phyloP scores from a whole-genome alignment of 1,140 invertebrate genomes.

The Ceratina japonica region DNA sequence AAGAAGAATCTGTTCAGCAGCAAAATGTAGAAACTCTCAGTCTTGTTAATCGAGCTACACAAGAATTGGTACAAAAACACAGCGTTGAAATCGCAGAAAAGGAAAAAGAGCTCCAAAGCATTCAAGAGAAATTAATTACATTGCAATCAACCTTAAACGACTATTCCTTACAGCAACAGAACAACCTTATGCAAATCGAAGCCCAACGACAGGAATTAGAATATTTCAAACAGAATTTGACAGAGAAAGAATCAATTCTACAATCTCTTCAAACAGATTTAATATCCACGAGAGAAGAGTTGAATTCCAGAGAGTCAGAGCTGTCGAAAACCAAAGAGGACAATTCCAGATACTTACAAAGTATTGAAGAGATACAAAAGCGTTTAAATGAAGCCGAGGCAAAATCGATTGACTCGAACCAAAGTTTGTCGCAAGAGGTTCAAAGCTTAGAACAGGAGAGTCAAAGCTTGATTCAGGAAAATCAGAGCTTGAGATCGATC shows the following conservation, averaged over 20 bases:
- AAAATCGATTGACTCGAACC: conserved; percentile 31
- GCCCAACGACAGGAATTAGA: conserved; percentile 37
- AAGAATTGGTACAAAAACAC: no score
- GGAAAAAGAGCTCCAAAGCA: no score
- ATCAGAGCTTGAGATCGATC: conserved; percentile 34
- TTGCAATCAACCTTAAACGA: no score
- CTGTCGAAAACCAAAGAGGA: conserved; percentile 56
- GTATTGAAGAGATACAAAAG: conserved; percentile 58
- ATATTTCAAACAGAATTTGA: conserved; percentile 52
- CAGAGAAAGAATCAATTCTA: conserved; percentile 58
- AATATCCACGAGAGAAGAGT: conserved; percentile 42
- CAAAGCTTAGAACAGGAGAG: conserved; percentile 67
- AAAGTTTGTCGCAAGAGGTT: conserved; percentile 41
- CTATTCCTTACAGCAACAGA: conserved; percentile 1
- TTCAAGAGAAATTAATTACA: no score
- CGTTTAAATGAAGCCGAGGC: conserved; percentile 51
- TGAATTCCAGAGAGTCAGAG: conserved; percentile 38
- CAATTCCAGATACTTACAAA: conserved; percentile 53
- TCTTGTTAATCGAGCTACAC: no score
- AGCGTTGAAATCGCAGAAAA: no score
- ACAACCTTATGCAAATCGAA: not conserved
- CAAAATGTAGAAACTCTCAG: no score
- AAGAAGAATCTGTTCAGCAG: conserved; percentile 67
- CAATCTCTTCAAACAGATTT: conserved; percentile 48
- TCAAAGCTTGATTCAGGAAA: no score